phyloP scores from a whole-genome alignment of 2,888 invertebrate species.

The Eremobia ochroleuca region DNA sequence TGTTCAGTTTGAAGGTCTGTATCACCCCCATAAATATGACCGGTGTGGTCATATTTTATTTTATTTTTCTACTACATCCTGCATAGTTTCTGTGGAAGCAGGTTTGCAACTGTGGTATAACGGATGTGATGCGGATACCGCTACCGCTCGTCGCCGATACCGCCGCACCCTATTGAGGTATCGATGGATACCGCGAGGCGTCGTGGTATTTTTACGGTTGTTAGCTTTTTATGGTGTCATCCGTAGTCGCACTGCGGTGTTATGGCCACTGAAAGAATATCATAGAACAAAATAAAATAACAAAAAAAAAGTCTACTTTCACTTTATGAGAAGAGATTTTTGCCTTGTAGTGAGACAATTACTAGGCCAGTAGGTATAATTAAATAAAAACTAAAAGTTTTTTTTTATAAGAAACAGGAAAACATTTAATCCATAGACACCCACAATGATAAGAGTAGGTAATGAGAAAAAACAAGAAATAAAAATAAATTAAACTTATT shows the following conservation, averaged over 20 bases:
- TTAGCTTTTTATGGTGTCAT: slow-evolving; percentile 56
- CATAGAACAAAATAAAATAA: too few species aligned
- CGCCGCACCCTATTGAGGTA: slow-evolving; percentile 49
- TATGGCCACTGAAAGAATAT: slow-evolving; percentile 30
- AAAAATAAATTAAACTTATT: neutral
- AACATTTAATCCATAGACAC: neutral
- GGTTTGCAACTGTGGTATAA: too few species aligned
- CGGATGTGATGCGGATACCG: neutral
- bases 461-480: neutral
- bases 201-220: slow-evolving; percentile 56
- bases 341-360: neutral
- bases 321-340: neutral
- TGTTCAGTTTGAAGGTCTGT: too few species aligned
- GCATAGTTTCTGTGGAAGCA: too few species aligned
- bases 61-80: too few species aligned
- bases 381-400: neutral
- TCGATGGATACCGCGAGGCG: slow-evolving; percentile 57
- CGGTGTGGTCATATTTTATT: too few species aligned
- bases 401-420: neutral
- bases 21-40: too few species aligned
- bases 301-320: neutral
- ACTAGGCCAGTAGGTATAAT: neutral
- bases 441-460: neutral
- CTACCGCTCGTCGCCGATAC: slow-evolving; percentile 22
- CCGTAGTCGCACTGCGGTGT: slow-evolving; percentile 14